Percentiles rank a stretch among this genome's conserved stretches.
These are phyloP conservation scores for Apodemia zela DNA, from an alignment of 2,888 invertebrate species.

Conservation along the genomic window DNA sequence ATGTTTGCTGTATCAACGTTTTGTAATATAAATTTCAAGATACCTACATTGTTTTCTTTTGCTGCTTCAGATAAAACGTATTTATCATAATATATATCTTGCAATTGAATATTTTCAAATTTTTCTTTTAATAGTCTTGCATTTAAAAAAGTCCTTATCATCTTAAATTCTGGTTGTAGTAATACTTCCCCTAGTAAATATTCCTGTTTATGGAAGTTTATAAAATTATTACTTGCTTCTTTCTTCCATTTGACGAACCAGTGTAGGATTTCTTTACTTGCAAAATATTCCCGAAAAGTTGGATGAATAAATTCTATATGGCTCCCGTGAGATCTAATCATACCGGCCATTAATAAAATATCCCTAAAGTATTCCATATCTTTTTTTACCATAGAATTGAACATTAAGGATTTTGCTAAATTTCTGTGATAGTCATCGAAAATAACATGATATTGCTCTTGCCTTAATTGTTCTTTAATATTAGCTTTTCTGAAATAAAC, in stretches of 20 bases:
- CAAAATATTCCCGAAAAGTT: slow-evolving; percentile 16
- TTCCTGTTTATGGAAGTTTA: not conserved
- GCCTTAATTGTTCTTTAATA: slow-evolving; percentile 1
- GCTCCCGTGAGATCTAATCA: not conserved
- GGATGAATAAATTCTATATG: slow-evolving; percentile 15
- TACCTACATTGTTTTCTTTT: not conserved
- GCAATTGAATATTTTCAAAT: slow-evolving; percentile 1
- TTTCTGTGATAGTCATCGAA: slow-evolving; percentile 4
- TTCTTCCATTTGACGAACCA: slow-evolving; percentile 15
- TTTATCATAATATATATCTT: slow-evolving; percentile 11
- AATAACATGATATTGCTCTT: not conserved
- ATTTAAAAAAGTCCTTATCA: slow-evolving; percentile 12
- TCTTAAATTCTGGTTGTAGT: slow-evolving; percentile 2
- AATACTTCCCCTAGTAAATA: slow-evolving; percentile 12
- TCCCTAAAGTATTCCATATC: slow-evolving; percentile 2
- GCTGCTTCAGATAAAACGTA: not conserved
- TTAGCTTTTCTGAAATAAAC: slow-evolving; percentile 16
- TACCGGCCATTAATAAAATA: slow-evolving; percentile 5
- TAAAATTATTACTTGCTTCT: not conserved
- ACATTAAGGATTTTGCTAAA: slow-evolving; percentile 1
- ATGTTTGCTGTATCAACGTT: not conserved
- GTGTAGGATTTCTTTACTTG: not conserved
- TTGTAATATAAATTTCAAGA: not conserved
- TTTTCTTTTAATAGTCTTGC: slow-evolving; percentile 9
- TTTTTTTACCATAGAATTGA: slow-evolving; percentile 9